A percentile compares a stretch with the other conserved stretches of the same genome.
phyloP scores from a whole-genome alignment of 2,888 invertebrate species.

The Tyria jacobaeae region DNA sequence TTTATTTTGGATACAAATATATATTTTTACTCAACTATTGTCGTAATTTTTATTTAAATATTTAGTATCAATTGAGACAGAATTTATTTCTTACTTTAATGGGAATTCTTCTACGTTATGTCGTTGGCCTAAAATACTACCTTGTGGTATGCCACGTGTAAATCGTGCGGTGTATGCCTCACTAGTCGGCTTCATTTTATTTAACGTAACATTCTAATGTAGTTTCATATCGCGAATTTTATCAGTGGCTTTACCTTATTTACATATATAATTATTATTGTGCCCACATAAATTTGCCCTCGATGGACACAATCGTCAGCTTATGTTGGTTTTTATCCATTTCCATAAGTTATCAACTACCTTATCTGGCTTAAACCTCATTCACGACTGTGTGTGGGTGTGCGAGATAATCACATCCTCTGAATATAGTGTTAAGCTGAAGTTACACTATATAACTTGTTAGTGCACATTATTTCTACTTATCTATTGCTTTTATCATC shows the following conservation, averaged over 20 bases:
- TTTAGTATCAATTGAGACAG: no score
- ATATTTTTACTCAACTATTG: no score
- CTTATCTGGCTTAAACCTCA: slow-evolving; percentile 38
- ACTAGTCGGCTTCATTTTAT: neutral
- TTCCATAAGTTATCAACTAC: slow-evolving; percentile 28
- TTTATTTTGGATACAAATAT: no score
- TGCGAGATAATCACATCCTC: slow-evolving; percentile 27
- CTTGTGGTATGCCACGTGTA: neutral
- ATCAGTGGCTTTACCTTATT: neutral
- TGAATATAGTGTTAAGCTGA: slow-evolving; percentile 19
- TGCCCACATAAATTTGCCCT: slow-evolving; percentile 22
- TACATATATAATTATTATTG: slow-evolving; percentile 7
- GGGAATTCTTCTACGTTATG: no score
- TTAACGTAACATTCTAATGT: neutral
- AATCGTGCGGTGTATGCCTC: neutral
- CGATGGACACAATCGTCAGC: slow-evolving; percentile 26
- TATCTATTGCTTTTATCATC: neutral
- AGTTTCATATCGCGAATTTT: slow-evolving; percentile 3
- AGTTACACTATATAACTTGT: neutral
- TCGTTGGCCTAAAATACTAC: neutral
- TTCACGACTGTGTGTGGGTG: slow-evolving; percentile 30
- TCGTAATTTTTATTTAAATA: no score
- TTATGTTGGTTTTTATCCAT: slow-evolving; percentile 36
- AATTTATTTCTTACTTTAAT: no score
- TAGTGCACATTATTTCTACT: neutral